These are phyloP conservation scores for Osmerus mordax DNA, from an alignment of 2,113 vertebrate species.

Conservation along the genomic window DNA sequence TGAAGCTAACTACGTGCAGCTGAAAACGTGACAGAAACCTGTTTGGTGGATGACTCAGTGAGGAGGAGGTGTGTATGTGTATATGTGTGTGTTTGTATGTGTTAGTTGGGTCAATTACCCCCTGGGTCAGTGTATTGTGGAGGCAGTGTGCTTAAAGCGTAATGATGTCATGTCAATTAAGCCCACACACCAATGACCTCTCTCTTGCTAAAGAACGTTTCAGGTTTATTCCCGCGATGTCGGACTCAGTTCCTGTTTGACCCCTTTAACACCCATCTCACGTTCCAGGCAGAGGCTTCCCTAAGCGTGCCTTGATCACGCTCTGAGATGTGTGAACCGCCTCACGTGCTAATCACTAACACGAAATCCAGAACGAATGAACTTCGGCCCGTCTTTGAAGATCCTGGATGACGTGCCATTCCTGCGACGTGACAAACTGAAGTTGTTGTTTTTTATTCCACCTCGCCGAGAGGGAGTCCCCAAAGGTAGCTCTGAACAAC, in stretches of 20 bases:
- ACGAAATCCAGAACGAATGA: conserved; percentile 7
- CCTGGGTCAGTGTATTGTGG: background rate
- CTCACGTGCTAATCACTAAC: conserved; percentile 14
- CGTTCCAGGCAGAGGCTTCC: background rate
- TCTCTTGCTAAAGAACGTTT: background rate
- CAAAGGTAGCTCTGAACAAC: background rate
- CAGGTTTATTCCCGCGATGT: background rate
- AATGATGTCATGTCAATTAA: conserved; percentile 20
- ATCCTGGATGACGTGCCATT: background rate
- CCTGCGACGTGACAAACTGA: background rate
- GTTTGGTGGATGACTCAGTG: background rate
- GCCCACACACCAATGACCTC: conserved; percentile 16
- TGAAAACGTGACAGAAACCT: conserved; percentile 19
- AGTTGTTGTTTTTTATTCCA: background rate
- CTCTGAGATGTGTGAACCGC: background rate
- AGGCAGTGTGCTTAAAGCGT: background rate
- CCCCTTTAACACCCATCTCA: background rate
- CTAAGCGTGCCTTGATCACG: background rate
- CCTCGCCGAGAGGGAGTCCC: background rate
- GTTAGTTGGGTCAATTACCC: conserved; percentile 18
- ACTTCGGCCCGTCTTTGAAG: background rate
- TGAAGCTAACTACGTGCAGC: background rate
- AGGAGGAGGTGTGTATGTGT: too few relatives aligned
- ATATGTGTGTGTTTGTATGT: too few relatives aligned
- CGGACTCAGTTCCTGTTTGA: background rate